Percentiles rank a stretch among this genome's conserved stretches.
Conservation (phyloP, 2,113 vertebrate species). For the Ageneiosus marmoratus region DNA sequence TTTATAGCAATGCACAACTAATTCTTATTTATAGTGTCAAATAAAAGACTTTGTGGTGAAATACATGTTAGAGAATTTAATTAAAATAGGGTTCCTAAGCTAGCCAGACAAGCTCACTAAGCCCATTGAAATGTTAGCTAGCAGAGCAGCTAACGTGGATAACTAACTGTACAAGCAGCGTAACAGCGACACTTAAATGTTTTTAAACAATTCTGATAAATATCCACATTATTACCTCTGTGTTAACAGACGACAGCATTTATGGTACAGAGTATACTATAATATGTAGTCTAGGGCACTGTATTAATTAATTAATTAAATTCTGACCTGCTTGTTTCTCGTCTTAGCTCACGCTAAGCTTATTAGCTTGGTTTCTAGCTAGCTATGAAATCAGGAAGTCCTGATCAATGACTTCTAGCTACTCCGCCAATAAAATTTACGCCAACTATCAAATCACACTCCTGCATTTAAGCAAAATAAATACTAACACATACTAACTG, state of each 20-base stretch:
- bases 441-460: neutral
- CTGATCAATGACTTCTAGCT: constrained; percentile 26
- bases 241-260: neutral
- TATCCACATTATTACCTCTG: neutral
- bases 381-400: constrained; percentile 47
- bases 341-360: neutral
- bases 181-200: neutral
- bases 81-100: too few relatives aligned
- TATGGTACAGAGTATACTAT: neutral
- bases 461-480: neutral
- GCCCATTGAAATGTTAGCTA: neutral
- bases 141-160: neutral
- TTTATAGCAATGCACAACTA: neutral
- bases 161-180: neutral
- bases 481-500: neutral
- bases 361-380: constrained; percentile 21
- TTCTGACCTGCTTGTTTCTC: neutral
- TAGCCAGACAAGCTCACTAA: neutral
- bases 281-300: neutral
- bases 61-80: neutral
- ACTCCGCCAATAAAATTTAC: constrained; percentile 5
- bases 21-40: neutral
- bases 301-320: neutral
- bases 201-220: neutral
- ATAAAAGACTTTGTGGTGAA: neutral